Evolutionary conservation across 2,888 invertebrate species (phyloP), one percentile per base, ranked within the genome.

Genomic region (Phragmatobia fuliginosa): DNA sequence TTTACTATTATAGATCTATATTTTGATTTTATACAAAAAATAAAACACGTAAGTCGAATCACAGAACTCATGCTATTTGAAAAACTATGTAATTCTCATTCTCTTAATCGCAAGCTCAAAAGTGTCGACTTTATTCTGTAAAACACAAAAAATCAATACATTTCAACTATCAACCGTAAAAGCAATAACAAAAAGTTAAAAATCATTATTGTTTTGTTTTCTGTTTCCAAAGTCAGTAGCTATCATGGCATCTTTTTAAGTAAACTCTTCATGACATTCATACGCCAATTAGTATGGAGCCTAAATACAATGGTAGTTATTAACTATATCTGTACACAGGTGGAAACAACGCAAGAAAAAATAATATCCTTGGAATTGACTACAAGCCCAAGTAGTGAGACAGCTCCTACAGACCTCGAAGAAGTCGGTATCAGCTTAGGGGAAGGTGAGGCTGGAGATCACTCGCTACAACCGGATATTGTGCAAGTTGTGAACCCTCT

Each of bases 291-390:
- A 25, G 33, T 62, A 10, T 25, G 56, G 31, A 62, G 41, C 31
- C 41, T 2, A 31, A 16, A 45, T 68, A 59, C n/a, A 38, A 11
- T 59, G 28, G 21, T 66, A 64, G 59, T 64, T 64, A 68, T 59
- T 64, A 52, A 64, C 33, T 33, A 68, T 49, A 69, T 75, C 59
- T 82, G 21, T 74, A 70, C 75, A 70, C 91, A 97, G 98, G 98
- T 98, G 91, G 98, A 98, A 96, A 98, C 98, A 75, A 97, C 98
- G 77, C 97, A 97, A 93, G 98, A 98, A 94, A 98, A 98, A 95
- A 98, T 98, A 84, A 98, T 98, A 93, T 98, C 98, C 71, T 94
- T 98, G 92, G 98, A 98, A 93, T 93, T 98, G 88, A 97, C 97
- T 75, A 96, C 96, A 89, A 95, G 96, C 92, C 94, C 96, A 80